Percentiles rank a stretch among this genome's conserved stretches.
These are phyloP conservation scores for Melanostoma scalare DNA, from an alignment of 2,888 invertebrate genomes.

Conservation along the genomic window DNA sequence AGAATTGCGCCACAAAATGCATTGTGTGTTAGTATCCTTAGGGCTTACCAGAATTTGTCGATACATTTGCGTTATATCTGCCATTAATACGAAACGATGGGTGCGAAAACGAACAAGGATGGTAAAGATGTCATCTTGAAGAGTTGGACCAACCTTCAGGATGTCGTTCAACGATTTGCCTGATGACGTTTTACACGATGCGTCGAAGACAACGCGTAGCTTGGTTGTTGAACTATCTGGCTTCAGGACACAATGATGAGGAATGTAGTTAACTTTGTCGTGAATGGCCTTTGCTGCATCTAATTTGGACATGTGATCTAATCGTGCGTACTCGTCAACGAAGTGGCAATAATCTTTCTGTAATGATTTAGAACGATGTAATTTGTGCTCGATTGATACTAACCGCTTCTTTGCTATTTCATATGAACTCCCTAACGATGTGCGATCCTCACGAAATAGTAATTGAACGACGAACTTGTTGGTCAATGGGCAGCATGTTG, in stretches of 20 bases:
- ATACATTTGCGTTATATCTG: too few species aligned
- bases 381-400: slow-evolving; percentile 38
- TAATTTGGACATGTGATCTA: slow-evolving; percentile 21
- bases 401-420: slow-evolving; percentile 27
- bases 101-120: too few species aligned
- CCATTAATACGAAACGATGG: too few species aligned
- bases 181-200: too few species aligned
- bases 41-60: slow-evolving; percentile 20
- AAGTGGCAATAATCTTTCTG: slow-evolving; percentile 31
- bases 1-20: too few species aligned
- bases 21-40: slow-evolving; percentile 1
- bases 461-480: too few species aligned
- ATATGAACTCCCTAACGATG: slow-evolving; percentile 28
- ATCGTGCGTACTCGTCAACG: slow-evolving; percentile 23
- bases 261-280: slow-evolving; percentile 22
- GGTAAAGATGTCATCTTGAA: too few species aligned
- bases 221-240: slow-evolving; percentile 25
- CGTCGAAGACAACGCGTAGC: slow-evolving; percentile 10
- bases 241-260: slow-evolving; percentile 30
- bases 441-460: slow-evolving; percentile 22
- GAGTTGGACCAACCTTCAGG: too few species aligned
- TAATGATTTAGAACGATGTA: slow-evolving; percentile 29
- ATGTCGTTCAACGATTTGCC: too few species aligned
- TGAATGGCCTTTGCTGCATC: slow-evolving; percentile 30
- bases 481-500: slow-evolving; percentile 9